Evolutionary conservation across 2,888 invertebrate genomes (phyloP).

Genomic region (Cylloceria caligata): DNA sequence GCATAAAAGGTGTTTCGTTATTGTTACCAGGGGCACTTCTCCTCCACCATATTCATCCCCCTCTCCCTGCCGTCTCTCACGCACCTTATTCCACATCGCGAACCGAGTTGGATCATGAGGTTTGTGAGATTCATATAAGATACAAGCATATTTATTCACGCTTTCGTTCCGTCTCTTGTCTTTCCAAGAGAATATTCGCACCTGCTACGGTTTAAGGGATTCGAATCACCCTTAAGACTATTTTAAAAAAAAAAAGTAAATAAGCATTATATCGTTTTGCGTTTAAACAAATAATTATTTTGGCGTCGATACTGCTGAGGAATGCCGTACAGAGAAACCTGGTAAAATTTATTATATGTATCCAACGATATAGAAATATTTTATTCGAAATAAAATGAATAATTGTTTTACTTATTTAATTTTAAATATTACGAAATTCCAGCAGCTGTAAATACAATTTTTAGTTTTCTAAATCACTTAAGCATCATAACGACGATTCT

Average conservation of each 20-base stretch:
- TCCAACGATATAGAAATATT: too few species aligned
- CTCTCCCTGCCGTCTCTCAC: background rate
- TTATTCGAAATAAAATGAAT: too few species aligned
- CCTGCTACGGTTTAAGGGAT: constrained; percentile 23
- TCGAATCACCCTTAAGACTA: background rate
- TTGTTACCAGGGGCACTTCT: constrained; percentile 80
- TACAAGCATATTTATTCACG: constrained; percentile 12
- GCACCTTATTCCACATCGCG: background rate
- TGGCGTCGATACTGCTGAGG: background rate
- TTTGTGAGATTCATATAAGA: constrained; percentile 16
- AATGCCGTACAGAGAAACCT: too few species aligned
- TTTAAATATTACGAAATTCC: too few species aligned
- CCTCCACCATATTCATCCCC: background rate
- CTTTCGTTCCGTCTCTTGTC: background rate
- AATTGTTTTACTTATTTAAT: too few species aligned
- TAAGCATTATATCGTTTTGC: too few species aligned
- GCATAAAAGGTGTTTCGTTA: constrained; percentile 83
- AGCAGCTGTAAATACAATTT: too few species aligned
- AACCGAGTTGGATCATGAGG: constrained; percentile 13
- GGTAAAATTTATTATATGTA: too few species aligned
- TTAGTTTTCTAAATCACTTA: too few species aligned
- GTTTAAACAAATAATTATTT: too few species aligned
- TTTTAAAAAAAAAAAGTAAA: too few species aligned
- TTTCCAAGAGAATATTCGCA: constrained; percentile 13
- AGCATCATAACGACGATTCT: too few species aligned